A percentile compares a stretch with the other conserved stretches of the same genome.
phyloP scores from a whole-genome alignment of 2,797 vertebrate genomes.

The Tiaroga cobitis region DNA sequence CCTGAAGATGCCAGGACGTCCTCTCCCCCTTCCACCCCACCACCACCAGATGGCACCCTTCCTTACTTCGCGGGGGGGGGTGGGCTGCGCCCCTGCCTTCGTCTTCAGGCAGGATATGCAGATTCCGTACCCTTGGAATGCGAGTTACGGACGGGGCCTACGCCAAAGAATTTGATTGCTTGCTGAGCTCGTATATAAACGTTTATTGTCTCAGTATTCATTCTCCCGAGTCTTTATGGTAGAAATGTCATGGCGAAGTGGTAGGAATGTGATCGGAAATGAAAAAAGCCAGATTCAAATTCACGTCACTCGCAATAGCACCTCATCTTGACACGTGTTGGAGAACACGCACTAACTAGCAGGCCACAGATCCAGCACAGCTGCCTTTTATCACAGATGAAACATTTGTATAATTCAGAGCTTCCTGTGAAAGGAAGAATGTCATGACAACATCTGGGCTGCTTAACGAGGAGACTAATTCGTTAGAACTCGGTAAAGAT shows the following conservation, averaged over 20 bases:
- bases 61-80: too few relatives aligned
- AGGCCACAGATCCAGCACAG: slow-evolving; percentile 1
- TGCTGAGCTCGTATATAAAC: too few relatives aligned
- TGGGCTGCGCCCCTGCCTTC: too few relatives aligned
- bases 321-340: neutral
- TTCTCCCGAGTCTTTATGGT: too few relatives aligned
- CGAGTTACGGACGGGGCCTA: too few relatives aligned
- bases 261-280: neutral
- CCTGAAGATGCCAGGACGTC: too few relatives aligned
- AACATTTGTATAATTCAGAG: neutral
- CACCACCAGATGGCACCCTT: too few relatives aligned
- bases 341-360: neutral
- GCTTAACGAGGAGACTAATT: slow-evolving; percentile 16
- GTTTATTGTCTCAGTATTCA: too few relatives aligned
- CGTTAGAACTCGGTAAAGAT: neutral
- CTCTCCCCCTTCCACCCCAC: too few relatives aligned
- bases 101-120: too few relatives aligned
- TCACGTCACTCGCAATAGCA: neutral
- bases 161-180: too few relatives aligned
- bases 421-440: slow-evolving; percentile 11
- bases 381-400: slow-evolving; percentile 15
- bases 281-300: neutral
- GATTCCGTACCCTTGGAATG: too few relatives aligned
- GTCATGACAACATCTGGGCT: slow-evolving; percentile 3
- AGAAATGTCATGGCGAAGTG: neutral